A percentile compares a stretch with the other conserved stretches of the same genome.
Evolutionary conservation across 1,140 invertebrate genomes (phyloP).

Genomic region (Dinothrombium tinctorium): DNA sequence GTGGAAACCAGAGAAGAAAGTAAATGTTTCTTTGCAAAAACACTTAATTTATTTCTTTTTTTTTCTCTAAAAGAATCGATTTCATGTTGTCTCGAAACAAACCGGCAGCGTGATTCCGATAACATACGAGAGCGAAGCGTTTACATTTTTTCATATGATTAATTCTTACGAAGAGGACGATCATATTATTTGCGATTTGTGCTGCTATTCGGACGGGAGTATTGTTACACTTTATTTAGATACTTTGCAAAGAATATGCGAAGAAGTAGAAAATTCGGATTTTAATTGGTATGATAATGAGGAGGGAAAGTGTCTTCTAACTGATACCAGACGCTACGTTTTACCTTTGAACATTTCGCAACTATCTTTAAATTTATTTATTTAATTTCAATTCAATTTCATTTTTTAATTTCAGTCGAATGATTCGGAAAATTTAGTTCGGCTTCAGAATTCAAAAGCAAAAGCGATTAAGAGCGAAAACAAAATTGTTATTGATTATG

Average conservation of each 20-base stretch:
- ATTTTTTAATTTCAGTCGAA: not conserved
- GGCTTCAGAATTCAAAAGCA: conserved; percentile 2
- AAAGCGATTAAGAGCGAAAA: conserved; percentile 5
- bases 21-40: not conserved
- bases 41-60: not conserved
- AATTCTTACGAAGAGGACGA: conserved; percentile 54
- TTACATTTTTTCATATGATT: conserved; percentile 70
- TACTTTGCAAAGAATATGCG: not conserved
- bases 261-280: too few species aligned
- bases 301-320: not conserved
- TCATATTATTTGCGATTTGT: conserved; percentile 49
- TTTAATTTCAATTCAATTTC: not conserved
- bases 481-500: conserved; percentile 3
- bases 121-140: conserved; percentile 33
- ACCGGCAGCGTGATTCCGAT: conserved; percentile 29
- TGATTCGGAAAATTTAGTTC: conserved; percentile 8
- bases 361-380: too few species aligned
- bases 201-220: conserved; percentile 48
- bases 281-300: not conserved
- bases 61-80: conserved; percentile 35
- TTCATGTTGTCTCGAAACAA: conserved; percentile 39
- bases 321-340: conserved; percentile 5
- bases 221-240: conserved; percentile 5
- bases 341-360: conserved; percentile 2
- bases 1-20: conserved; percentile 18